Evolutionary conservation across 2,888 invertebrate species (phyloP), one percentile per base, ranked within the genome.

Genomic region (Drosophila mulleri): DNA sequence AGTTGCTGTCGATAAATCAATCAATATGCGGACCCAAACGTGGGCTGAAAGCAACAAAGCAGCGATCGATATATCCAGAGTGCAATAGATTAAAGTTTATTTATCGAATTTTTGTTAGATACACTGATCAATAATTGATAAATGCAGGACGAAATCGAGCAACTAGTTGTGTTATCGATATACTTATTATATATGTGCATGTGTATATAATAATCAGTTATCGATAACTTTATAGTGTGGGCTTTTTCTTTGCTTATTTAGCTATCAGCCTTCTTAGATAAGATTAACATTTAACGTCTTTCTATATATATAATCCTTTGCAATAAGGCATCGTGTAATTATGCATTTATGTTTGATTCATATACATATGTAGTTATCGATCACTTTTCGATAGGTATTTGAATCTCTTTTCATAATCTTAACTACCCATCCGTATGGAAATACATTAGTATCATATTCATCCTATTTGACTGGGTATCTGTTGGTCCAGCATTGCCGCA

Each of bases 1-100:
- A 52, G 35, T 20, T 37, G 37, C 18, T 37, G 23, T 37, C 52
- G 20, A 53, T 53, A 53, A 53, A 53, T 53, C 52, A 23, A 53
- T 53, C 37, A 39, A 14, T 14, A 35, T 18, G 50, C 18, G 20
- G 12, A 4, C 29, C 9, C 2, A 26, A 29, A 9, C 18, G 35
- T 20, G 1, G 12, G 18, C 11, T 29, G 7, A 12, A 18, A 5
- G 8, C 29, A 1, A 7, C 39, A 39, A 39, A 3, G n/a, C n/a
- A 41, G n/a, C n/a, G 6, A n/a, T 41, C 41, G 41, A 41, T 41
- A n/a, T 0, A 2, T 39, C 3, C 16, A 16, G 16, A 16, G 37
- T 41, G n/a, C 6, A 3, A 14, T 14, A n/a, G 41, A 8, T n/a
- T n/a, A 39, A n/a, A n/a, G 39, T 16, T 39, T 7, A 14, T 39